These are phyloP conservation scores for Antheraea assamensis DNA, from an alignment of 2,888 invertebrate genomes.

Conservation along the genomic window DNA sequence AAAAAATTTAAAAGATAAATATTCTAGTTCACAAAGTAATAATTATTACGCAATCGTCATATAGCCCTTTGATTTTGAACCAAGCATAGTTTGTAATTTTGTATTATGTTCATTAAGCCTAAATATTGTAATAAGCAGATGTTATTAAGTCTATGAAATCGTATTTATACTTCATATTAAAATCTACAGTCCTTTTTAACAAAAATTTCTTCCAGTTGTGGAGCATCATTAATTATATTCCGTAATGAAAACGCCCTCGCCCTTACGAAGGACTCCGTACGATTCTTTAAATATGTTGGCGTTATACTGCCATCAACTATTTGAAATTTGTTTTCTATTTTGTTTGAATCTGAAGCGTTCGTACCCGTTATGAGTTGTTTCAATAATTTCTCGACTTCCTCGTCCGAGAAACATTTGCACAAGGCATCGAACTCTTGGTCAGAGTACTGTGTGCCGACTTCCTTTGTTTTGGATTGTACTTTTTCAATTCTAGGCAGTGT, in stretches of 20 bases:
- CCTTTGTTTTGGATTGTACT: constrained; percentile 45
- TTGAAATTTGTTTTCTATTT: constrained; percentile 30
- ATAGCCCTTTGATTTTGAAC: too few relatives aligned
- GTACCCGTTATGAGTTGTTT: constrained; percentile 32
- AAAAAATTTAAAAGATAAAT: too few relatives aligned
- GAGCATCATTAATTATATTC: constrained; percentile 45
- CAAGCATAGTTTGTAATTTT: too few relatives aligned
- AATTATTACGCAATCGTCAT: too few relatives aligned
- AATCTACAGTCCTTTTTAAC: constrained; percentile 46
- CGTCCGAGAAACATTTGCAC: constrained; percentile 63
- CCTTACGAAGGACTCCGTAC: constrained; percentile 46
- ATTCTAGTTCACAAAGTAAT: too few relatives aligned
- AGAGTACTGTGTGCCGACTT: constrained; percentile 54
- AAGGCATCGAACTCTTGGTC: constrained; percentile 56
- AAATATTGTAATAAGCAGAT: too few relatives aligned
- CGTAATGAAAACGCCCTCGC: constrained; percentile 53
- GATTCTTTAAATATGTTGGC: constrained; percentile 36
- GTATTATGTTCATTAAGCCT: too few relatives aligned
- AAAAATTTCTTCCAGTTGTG: constrained; percentile 61
- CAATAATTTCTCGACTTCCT: constrained; percentile 46
- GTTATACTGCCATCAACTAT: constrained; percentile 41
- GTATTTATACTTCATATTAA: neutral
- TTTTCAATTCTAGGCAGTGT: constrained; percentile 31
- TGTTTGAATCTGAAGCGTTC: constrained; percentile 26
- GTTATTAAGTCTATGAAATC: too few relatives aligned